Base-by-base conservation (phyloP, 2,888 invertebrate species). In the Trichopria drosophilae region DNA sequence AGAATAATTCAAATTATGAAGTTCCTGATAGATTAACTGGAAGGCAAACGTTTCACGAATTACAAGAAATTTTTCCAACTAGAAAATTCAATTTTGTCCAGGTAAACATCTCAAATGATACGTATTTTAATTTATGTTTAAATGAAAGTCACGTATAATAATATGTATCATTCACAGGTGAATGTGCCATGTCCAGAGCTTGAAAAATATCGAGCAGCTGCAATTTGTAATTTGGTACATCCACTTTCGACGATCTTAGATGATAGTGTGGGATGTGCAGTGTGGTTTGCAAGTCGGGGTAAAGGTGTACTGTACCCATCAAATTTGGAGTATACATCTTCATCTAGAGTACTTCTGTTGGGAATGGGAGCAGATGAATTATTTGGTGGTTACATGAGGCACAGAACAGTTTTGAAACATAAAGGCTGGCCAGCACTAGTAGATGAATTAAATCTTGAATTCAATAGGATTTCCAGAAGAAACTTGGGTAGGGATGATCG, bases 351-450 rank as follows among this genome's bases (percentile, higher is more conserved):
- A 15, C 76, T 94, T 52, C 74, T 96, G 59, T 78, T 90, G 62
- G 98, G 98, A 24, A 93, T 93, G 79, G 98, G 98, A 6, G 97
- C 98, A 1, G 99, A 99, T 80, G 99, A 99, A 78, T 81, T 97
- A 56, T 88, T 98, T 70, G 96, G 93, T 39, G 98, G 98, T 2
- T 98, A 98, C 71, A 86, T 86, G 24, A 82, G 94, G 52, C 96
- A 98, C 70, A 81, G 93, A 64, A 87, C 85, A 60, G 84, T 84
- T 4, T 84, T 83, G 50, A 82, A 78, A 64, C 81, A 83, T 12
- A 73, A 72, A 59, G 80, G 78, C 63, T 82, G 78, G 80, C 35
- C 63, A 16, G 81, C 78, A 7, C 74, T 88, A 29, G 64, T 78
- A 3, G 77, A 78, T 37, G 84, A 85, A 61, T 71, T 76, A 69